A percentile compares a stretch with the other conserved stretches of the same genome.
phyloP scores from a whole-genome alignment of 1,140 invertebrate genomes.

The Halesus radiatus region DNA sequence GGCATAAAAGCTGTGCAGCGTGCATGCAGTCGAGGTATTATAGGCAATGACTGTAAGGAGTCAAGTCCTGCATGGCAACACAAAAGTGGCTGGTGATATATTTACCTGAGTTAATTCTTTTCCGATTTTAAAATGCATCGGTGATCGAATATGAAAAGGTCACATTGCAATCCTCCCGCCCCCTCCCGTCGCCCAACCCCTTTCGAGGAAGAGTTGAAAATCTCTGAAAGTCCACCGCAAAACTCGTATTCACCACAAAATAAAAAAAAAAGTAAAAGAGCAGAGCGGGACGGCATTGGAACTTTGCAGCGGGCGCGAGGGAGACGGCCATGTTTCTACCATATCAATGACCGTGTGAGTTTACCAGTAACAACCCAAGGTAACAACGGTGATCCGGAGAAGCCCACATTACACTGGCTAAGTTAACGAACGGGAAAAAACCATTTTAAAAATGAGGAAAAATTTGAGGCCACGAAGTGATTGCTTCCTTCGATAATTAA shows the following conservation, averaged over 20 bases:
- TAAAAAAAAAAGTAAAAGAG: constrained; percentile 35
- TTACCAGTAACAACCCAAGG: constrained; percentile 16
- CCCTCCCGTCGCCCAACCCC: constrained; percentile 6
- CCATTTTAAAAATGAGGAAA: too few relatives aligned
- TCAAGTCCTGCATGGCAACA: not conserved
- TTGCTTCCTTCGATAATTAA: too few relatives aligned
- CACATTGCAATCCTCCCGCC: constrained; percentile 40
- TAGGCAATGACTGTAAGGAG: too few relatives aligned
- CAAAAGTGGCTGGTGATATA: not conserved
- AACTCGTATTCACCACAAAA: constrained; percentile 48
- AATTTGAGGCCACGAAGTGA: too few relatives aligned
- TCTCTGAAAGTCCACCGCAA: constrained; percentile 47
- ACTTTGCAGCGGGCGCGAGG: not conserved
- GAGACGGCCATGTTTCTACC: constrained; percentile 9
- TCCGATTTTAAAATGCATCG: constrained; percentile 41
- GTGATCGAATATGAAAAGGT: constrained; percentile 43
- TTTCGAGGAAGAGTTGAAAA: constrained; percentile 40
- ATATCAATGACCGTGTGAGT: constrained; percentile 44
- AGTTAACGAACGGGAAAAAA: not conserved
- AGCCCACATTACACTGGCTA: constrained; percentile 31
- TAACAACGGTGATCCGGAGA: constrained; percentile 32
- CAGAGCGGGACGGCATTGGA: constrained; percentile 20
- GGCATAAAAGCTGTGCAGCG: too few relatives aligned
- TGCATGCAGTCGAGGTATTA: too few relatives aligned
- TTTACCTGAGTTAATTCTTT: not conserved